phyloP scores from a whole-genome alignment of 1,140 invertebrate genomes.

The Littorina saxatilis region DNA sequence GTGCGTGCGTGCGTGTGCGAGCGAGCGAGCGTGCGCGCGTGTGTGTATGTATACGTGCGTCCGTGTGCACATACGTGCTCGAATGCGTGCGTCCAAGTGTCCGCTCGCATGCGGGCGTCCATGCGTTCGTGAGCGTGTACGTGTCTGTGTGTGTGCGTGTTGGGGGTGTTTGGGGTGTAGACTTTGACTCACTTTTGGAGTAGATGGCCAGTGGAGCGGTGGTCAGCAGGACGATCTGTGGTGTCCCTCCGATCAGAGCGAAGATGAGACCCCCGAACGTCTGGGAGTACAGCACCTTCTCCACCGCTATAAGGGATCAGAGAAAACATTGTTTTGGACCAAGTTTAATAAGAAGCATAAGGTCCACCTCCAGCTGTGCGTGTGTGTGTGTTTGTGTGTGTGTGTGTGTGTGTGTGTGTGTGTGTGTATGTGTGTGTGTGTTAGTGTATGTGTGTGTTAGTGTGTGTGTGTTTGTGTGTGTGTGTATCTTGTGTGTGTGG shows the following conservation, averaged over 20 bases:
- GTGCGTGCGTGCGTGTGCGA: too few species aligned
- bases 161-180: not conserved
- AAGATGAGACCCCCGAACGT: constrained; percentile 82
- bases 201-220: constrained; percentile 83
- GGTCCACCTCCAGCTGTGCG: not conserved
- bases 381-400: not conserved
- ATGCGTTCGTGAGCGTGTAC: not conserved
- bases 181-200: constrained; percentile 79
- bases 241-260: constrained; percentile 81
- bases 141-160: not conserved
- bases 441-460: not conserved
- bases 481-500: not conserved
- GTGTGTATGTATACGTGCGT: too few species aligned
- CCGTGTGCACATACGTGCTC: too few species aligned
- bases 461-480: constrained; percentile 10
- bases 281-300: constrained; percentile 76
- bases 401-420: not conserved
- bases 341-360: not conserved
- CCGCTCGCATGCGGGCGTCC: not conserved
- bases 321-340: not conserved
- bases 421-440: not conserved
- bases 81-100: not conserved
- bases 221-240: constrained; percentile 82
- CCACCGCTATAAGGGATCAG: constrained; percentile 55
- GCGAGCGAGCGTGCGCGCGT: too few species aligned